These are phyloP conservation scores for Hippocampus kuda DNA, from an alignment of 2,797 vertebrate species.

Conservation along the genomic window DNA sequence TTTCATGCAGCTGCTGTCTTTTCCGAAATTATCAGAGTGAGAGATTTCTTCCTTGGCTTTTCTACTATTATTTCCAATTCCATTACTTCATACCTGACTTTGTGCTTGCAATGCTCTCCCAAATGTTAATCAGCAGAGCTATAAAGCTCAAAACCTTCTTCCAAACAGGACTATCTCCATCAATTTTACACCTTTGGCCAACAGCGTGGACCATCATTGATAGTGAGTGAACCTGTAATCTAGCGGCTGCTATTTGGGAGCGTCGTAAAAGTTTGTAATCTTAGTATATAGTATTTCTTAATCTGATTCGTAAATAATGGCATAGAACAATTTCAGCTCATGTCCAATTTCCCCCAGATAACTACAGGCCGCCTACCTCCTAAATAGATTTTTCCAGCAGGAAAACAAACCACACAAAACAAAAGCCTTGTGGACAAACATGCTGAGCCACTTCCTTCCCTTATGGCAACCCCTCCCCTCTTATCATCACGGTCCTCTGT, in stretches of 20 bases:
- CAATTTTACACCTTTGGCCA: background rate
- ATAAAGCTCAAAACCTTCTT: background rate
- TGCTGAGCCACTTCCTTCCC: constrained; percentile 57
- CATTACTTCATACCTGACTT: too few species aligned
- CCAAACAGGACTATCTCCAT: background rate
- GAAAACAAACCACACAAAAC: constrained; percentile 48
- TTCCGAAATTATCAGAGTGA: too few species aligned
- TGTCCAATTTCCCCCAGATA: constrained; percentile 39
- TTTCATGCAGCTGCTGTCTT: too few species aligned
- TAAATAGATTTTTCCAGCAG: constrained; percentile 55
- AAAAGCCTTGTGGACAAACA: constrained; percentile 58
- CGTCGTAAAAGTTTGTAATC: background rate
- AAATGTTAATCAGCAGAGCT: background rate
- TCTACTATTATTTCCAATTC: too few species aligned
- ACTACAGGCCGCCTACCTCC: constrained; percentile 34
- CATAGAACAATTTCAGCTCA: constrained; percentile 15
- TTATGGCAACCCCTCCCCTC: constrained; percentile 44
- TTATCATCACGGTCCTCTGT: constrained; percentile 53
- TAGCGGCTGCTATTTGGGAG: background rate
- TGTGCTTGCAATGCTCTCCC: background rate
- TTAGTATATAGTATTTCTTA: background rate
- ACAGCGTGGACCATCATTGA: background rate
- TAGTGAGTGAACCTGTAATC: background rate
- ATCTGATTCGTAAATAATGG: constrained; percentile 26
- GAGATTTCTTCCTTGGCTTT: too few species aligned